Base-by-base conservation (phyloP, 2,113 vertebrate species). In the Empidonax traillii region DNA sequence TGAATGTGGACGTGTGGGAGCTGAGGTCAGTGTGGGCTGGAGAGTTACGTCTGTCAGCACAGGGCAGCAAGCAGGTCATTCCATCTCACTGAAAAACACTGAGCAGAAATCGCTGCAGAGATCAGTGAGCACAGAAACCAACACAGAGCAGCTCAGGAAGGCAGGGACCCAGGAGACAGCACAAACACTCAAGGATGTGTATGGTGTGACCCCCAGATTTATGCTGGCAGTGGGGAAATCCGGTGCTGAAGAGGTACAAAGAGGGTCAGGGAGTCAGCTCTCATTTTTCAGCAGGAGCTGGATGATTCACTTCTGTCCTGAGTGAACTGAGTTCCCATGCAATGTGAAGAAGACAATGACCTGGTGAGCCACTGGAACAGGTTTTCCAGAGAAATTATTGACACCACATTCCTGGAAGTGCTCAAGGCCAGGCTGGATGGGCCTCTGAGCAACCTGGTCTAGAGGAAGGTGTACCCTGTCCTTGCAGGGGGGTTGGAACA, bases 391-490 rank as follows among this genome's bases (percentile, higher is more conserved):
- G 71, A 2, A 53, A 14, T 6, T 53, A 46, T 41, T 79, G 62
- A n/a, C 6, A n/a, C 10, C 23, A 20, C 46, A 68, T 35, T 4
- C 55, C 87, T 76, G 55, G 30, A 1, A 69, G 11, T 27, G 41
- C 0, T 27, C 47, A 31, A 27, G 30, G n/a, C n/a, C 39, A 41
- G 78, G 39, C 0, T 53, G 46, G 62, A 35, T 0, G 0, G n/a
- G 24, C 25, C 41, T 69, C 39, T 65, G 71, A 55, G 30, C 41
- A 55, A 0, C 25, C 25, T 76, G 79, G 31, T 22, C 12, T 1
- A 3, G 30, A 20, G 47, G 41, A 3, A 69, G 30, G 5, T 76
- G 63, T 76, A 41, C 25, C n/a, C 30, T 76, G 41, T 9, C 19
- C 41, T 31, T 31, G 0, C 41, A 83, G n/a, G 2, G 39, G 30